Evolutionary conservation across 2,888 invertebrate genomes (phyloP).

Genomic region (Phortica magna): DNA sequence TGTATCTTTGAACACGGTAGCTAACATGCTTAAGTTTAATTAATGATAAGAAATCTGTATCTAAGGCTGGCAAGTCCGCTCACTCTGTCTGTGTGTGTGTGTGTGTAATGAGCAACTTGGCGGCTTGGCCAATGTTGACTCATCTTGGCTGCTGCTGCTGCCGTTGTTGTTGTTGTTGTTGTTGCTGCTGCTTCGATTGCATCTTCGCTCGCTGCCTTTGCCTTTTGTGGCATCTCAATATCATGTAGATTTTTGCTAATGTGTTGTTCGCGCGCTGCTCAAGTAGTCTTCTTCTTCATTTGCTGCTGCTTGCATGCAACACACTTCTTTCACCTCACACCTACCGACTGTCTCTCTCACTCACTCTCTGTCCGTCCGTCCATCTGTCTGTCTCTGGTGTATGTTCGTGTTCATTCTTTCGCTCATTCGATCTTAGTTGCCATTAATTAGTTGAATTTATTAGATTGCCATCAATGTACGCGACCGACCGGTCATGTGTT

Average conservation of each 20-base stretch:
- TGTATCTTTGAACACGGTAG: constrained; percentile 75
- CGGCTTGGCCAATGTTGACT: constrained; percentile 50
- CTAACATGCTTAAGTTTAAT: constrained; percentile 78
- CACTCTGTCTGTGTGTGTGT: constrained; percentile 22
- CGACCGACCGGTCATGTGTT: too few relatives aligned
- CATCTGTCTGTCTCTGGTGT: not conserved
- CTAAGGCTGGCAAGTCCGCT: constrained; percentile 60
- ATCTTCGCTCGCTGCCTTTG: constrained; percentile 18
- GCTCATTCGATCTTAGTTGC: constrained; percentile 54
- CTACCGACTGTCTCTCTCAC: too few relatives aligned
- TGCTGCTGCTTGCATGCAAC: not conserved
- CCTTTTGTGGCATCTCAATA: constrained; percentile 66
- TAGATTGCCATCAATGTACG: constrained; percentile 72
- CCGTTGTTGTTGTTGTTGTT: constrained; percentile 6
- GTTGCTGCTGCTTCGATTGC: constrained; percentile 14
- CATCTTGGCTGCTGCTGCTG: not conserved
- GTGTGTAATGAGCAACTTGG: constrained; percentile 23
- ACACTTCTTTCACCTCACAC: too few relatives aligned
- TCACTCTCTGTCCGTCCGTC: not conserved
- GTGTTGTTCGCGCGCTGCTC: constrained; percentile 54
- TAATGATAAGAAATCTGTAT: constrained; percentile 78
- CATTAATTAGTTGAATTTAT: constrained; percentile 78
- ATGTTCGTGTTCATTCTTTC: not conserved
- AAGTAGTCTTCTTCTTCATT: constrained; percentile 7
- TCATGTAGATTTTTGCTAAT: constrained; percentile 74